Evolutionary conservation across 1,140 invertebrate species (phyloP), one percentile per base, ranked within the genome.

Genomic region (Eurosta solidaginis): DNA sequence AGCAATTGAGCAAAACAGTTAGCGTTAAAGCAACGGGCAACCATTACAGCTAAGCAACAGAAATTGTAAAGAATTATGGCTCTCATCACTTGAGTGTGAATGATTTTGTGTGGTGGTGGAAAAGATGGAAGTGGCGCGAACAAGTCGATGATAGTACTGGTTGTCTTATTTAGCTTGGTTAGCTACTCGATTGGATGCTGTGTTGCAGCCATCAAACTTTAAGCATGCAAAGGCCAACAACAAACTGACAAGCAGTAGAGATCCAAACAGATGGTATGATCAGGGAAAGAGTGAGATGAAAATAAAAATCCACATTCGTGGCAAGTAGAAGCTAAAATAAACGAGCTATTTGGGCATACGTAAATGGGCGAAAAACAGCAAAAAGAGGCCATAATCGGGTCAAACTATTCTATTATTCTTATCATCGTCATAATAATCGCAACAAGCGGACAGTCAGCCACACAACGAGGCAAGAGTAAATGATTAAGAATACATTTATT

Each of bases 361-460:
- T 40, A 68, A 68, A 36, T 68, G 29, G 59, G 59, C 59, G 59
- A 29, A 68, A n/a, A 68, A 33, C 59, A 68, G 59, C 33, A 75
- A n/a, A 10, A n/a, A 75, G 74, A 75, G 74, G 74, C 74, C 74
- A 75, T 75, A 75, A 75, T 47, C 17, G 25, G 74, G 74, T 75
- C 74, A 75, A 75, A 75, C 74, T 75, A 75, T 75, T 75, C 74
- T 75, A 75, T 75, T 75, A 75, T 75, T 75, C 42, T 75, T 75
- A 75, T 75, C 74, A 47, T 75, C 74, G 74, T 75, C 74, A 50
- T 75, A 45, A 75, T 75, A 40, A 75, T 36, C 74, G 47, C 59
- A 68, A 68, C 59, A 42, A 40, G 33, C 29, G 33, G n/a, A 20
- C 59, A 20, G 33, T 22, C 33, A 68, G 59, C 59, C 59, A 27